Evolutionary conservation across 2,113 vertebrate genomes (phyloP).

Genomic region (Gymnocephalus cernua): DNA sequence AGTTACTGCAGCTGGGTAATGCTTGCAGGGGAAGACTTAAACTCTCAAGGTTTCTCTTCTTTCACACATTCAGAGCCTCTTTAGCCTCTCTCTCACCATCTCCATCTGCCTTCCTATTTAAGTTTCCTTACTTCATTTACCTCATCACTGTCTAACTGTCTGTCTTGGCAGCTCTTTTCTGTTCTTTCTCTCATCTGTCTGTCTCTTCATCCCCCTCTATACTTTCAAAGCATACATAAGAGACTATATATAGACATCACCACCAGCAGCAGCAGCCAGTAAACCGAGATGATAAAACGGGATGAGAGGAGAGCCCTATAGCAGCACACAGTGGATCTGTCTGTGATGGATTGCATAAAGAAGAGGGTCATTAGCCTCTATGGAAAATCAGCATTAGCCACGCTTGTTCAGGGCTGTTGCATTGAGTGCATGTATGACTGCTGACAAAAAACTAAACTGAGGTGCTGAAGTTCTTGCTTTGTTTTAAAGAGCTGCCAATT

Average conservation of each 20-base stretch:
- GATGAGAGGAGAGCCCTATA: slow-evolving; percentile 4
- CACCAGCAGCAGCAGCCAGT: slow-evolving; percentile 23
- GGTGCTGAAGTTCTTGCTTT: background rate
- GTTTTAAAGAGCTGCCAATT: background rate
- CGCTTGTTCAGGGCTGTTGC: slow-evolving; percentile 1
- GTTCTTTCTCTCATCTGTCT: slow-evolving; percentile 8
- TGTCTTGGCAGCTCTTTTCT: background rate
- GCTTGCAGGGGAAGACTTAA: background rate
- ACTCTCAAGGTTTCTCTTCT: slow-evolving; percentile 30
- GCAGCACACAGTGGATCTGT: slow-evolving; percentile 9
- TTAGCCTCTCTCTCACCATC: background rate
- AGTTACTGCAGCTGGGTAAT: background rate
- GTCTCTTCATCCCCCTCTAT: background rate
- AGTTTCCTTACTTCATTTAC: slow-evolving; percentile 17
- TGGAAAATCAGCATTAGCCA: background rate
- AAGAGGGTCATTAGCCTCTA: slow-evolving; percentile 1
- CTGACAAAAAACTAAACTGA: background rate
- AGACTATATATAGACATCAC: slow-evolving; percentile 50
- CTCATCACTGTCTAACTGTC: background rate
- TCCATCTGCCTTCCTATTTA: slow-evolving; percentile 22
- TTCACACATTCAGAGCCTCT: slow-evolving; percentile 33
- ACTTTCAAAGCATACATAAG: slow-evolving; percentile 34
- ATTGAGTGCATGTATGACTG: background rate
- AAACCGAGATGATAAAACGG: slow-evolving; percentile 21
- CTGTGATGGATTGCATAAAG: slow-evolving; percentile 26